Conservation (phyloP, 1,140 invertebrate species). For the Nixonia krombeini region DNA sequence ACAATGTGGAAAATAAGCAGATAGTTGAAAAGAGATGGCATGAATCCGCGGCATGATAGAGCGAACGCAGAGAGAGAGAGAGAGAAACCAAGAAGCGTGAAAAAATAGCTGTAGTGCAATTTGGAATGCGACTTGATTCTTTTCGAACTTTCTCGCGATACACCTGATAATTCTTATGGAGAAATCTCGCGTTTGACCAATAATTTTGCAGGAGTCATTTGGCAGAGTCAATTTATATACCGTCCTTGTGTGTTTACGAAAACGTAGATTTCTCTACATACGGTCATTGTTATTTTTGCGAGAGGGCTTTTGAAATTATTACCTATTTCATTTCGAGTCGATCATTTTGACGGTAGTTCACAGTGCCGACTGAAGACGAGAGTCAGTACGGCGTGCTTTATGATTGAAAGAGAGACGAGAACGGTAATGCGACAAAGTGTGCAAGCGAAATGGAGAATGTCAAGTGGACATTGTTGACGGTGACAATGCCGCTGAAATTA, state of each 20-base stretch:
- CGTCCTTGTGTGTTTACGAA: too few relatives aligned
- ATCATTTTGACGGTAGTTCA: constrained; percentile 18
- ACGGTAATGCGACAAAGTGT: constrained; percentile 66
- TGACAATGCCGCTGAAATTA: constrained; percentile 73
- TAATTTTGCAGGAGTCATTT: too few relatives aligned
- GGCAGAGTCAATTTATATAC: too few relatives aligned
- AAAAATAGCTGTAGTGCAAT: background rate
- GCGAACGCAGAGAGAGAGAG: too few relatives aligned
- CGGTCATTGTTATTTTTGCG: background rate
- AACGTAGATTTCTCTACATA: too few relatives aligned
- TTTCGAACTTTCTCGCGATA: too few relatives aligned
- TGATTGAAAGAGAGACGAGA: constrained; percentile 66
- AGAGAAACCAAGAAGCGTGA: background rate
- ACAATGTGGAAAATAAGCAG: constrained; percentile 66
- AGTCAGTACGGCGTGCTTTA: constrained; percentile 62
- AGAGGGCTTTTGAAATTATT: constrained; percentile 1
- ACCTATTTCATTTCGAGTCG: constrained; percentile 4
- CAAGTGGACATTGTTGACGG: constrained; percentile 73
- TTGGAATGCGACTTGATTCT: background rate
- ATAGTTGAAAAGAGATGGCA: constrained; percentile 35
- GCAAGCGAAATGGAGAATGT: constrained; percentile 68
- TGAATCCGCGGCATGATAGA: constrained; percentile 7
- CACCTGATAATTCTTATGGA: background rate
- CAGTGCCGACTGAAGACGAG: constrained; percentile 17
- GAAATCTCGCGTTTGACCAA: background rate